phyloP scores from a whole-genome alignment of 2,113 vertebrate genomes.

The Ciconia boyciana region DNA sequence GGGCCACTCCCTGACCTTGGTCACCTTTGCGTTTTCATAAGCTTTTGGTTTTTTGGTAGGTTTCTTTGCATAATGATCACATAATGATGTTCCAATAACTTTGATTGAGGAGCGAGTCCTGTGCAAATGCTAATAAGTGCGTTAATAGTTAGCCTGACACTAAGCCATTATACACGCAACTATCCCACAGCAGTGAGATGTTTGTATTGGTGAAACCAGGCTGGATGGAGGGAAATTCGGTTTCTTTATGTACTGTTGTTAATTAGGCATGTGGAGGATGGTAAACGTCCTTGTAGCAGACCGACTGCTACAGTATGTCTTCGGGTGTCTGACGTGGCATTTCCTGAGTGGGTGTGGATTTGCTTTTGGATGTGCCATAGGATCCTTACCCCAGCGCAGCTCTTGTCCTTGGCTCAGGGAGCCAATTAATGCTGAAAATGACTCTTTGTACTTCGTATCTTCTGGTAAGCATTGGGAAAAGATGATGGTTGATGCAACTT shows the following conservation, averaged over 20 bases:
- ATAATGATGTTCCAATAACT: neutral
- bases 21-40: neutral
- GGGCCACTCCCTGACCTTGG: neutral
- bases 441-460: neutral
- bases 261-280: neutral
- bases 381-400: neutral
- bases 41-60: neutral
- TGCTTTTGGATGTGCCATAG: neutral
- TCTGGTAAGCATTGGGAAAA: neutral
- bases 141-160: neutral
- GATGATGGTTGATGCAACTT: accelerated
- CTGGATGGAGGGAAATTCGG: neutral
- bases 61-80: neutral
- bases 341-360: neutral
- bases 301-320: neutral
- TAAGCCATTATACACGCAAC: accelerated
- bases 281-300: neutral
- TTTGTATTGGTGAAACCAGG: neutral
- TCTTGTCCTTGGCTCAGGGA: neutral
- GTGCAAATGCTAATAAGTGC: neutral
- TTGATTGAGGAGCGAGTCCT: neutral
- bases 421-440: neutral
- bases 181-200: neutral
- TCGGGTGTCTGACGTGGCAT: neutral
- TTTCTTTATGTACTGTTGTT: neutral